Conservation (phyloP, 2,113 vertebrate genomes). For the Rallus limicola region DNA sequence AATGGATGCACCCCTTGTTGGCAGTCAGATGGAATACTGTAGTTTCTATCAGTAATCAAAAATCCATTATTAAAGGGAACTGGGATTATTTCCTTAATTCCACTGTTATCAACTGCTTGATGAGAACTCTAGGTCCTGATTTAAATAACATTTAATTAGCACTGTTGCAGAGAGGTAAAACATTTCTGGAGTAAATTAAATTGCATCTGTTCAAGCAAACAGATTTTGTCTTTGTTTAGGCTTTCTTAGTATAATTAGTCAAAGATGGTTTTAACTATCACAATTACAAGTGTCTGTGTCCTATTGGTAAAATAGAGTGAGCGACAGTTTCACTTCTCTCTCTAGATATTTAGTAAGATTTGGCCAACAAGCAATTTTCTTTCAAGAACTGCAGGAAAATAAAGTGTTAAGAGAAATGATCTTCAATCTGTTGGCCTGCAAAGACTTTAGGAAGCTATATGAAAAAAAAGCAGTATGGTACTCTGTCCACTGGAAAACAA, state of each 20-base stretch:
- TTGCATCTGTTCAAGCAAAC: background rate
- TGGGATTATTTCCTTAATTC: constrained; percentile 21
- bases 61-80: constrained; percentile 28
- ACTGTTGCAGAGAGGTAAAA: constrained; percentile 8
- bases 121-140: background rate
- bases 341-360: background rate
- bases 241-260: background rate
- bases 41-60: constrained; percentile 30
- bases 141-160: constrained; percentile 40
- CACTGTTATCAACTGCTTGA: background rate
- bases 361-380: background rate
- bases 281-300: background rate
- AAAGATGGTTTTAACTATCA: background rate
- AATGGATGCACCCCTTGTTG: background rate
- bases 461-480: background rate
- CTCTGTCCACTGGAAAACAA: background rate
- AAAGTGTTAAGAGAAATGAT: background rate
- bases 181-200: constrained; percentile 3
- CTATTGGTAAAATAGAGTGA: background rate
- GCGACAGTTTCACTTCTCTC: background rate
- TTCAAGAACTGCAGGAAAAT: background rate
- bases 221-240: background rate
- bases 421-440: background rate
- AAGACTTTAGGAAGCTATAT: background rate
- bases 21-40: background rate